Percentiles rank a stretch among this genome's conserved stretches.
These are phyloP conservation scores for Accipiter cooperii DNA, from an alignment of 2,113 vertebrate genomes.

Conservation along the genomic window DNA sequence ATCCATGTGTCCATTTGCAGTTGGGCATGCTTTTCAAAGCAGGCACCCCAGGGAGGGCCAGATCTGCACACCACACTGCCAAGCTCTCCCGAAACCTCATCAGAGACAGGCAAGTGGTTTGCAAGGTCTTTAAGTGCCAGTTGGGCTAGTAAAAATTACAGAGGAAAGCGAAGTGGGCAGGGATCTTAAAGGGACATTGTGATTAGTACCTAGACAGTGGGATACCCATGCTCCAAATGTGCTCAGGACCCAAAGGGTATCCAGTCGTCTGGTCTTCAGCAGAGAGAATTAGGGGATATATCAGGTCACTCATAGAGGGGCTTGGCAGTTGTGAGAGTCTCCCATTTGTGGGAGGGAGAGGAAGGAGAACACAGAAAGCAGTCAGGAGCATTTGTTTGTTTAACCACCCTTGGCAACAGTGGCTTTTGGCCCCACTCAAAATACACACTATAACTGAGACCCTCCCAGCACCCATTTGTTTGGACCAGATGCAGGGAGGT, in stretches of 20 bases:
- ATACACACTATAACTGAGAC: rapidly evolving
- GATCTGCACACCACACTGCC: neutral
- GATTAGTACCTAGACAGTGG: neutral
- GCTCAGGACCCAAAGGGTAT: neutral
- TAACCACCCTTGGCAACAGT: neutral
- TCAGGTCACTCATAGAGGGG: neutral
- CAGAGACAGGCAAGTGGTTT: neutral
- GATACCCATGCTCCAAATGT: neutral
- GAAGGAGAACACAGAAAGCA: neutral
- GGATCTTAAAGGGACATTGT: neutral
- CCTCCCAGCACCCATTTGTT: neutral
- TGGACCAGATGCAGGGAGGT: neutral
- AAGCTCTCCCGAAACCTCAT: slow-evolving; percentile 1
- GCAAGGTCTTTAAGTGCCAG: neutral
- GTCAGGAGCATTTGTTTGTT: neutral
- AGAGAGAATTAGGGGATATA: neutral
- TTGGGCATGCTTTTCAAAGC: neutral
- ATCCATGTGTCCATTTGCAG: neutral
- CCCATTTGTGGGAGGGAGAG: neutral
- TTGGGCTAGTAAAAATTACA: neutral
- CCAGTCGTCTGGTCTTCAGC: neutral
- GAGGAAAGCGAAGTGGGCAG: neutral
- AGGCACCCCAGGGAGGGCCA: neutral
- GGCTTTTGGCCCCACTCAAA: neutral
- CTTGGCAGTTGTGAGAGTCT: neutral